Evolutionary conservation across 2,113 vertebrate species (phyloP).

Genomic region (Antigone vipio): DNA sequence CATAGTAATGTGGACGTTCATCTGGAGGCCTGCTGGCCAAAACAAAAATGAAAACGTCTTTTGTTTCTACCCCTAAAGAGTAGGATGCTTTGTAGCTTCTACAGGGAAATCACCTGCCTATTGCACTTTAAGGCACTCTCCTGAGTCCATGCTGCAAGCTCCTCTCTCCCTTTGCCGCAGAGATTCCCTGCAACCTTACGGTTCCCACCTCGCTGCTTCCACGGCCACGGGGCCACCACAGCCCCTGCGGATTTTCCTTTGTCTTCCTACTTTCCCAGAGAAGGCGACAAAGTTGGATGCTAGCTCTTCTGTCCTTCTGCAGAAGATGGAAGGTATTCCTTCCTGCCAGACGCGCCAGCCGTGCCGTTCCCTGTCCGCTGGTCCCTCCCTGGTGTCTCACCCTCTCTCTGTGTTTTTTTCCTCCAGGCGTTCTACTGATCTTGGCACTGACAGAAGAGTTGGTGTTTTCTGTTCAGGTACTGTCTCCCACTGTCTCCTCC

Average conservation of each 20-base stretch:
- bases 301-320: neutral
- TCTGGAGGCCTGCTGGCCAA: neutral
- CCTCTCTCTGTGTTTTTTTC: conserved; percentile 1
- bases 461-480: conserved; percentile 84
- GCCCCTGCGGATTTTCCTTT: neutral
- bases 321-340: neutral
- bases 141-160: neutral
- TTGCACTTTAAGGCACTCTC: neutral
- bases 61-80: neutral
- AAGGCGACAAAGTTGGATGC: neutral
- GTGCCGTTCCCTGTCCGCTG: fast-evolving
- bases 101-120: neutral
- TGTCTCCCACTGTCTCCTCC: conserved; percentile 75
- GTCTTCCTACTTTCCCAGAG: neutral
- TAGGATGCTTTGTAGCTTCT: neutral
- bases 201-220: fast-evolving
- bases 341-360: neutral
- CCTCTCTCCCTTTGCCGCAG: neutral
- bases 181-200: neutral
- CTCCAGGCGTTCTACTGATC: conserved; percentile 88
- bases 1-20: neutral
- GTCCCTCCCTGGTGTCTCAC: neutral
- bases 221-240: fast-evolving
- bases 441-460: conserved; percentile 88
- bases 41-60: neutral